phyloP scores from a whole-genome alignment of 2,888 invertebrate species.

The Heterodera filipjevi region DNA sequence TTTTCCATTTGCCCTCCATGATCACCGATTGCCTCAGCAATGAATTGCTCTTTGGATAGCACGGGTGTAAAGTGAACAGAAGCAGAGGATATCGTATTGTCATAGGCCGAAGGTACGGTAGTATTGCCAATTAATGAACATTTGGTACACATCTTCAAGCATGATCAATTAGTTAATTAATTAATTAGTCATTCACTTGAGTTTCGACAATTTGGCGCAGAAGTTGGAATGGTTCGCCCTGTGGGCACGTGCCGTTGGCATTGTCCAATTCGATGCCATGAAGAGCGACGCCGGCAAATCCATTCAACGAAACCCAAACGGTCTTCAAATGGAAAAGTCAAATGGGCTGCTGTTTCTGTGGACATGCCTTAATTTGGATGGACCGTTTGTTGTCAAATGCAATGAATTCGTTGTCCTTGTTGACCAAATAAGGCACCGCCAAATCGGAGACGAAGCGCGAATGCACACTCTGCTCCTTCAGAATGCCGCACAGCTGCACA shows the following conservation, averaged over 20 bases:
- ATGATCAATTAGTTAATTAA: neutral
- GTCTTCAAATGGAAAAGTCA: conserved; percentile 32
- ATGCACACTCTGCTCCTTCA: conserved; percentile 19
- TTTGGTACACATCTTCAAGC: neutral
- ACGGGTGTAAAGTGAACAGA: neutral
- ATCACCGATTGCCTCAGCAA: neutral
- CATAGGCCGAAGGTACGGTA: neutral
- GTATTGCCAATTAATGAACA: neutral
- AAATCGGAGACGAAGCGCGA: conserved; percentile 38
- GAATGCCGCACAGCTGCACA: conserved; percentile 36
- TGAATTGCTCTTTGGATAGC: neutral
- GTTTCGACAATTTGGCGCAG: conserved; percentile 39
- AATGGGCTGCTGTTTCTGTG: neutral
- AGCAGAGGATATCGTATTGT: neutral
- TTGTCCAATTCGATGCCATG: conserved; percentile 48
- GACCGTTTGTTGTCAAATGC: conserved; percentile 48
- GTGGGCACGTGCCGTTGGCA: conserved; percentile 46
- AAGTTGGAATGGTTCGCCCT: conserved; percentile 37
- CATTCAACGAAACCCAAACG: conserved; percentile 46
- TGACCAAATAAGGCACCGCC: conserved; percentile 43
- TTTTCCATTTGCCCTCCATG: neutral
- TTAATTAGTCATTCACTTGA: conserved; percentile 37
- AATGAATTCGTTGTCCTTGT: conserved; percentile 41
- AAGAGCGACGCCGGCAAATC: conserved; percentile 49
- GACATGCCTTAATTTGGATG: conserved; percentile 44